Base-by-base conservation (phyloP, 1,140 invertebrate genomes). In the Sycophaga agraensis region DNA sequence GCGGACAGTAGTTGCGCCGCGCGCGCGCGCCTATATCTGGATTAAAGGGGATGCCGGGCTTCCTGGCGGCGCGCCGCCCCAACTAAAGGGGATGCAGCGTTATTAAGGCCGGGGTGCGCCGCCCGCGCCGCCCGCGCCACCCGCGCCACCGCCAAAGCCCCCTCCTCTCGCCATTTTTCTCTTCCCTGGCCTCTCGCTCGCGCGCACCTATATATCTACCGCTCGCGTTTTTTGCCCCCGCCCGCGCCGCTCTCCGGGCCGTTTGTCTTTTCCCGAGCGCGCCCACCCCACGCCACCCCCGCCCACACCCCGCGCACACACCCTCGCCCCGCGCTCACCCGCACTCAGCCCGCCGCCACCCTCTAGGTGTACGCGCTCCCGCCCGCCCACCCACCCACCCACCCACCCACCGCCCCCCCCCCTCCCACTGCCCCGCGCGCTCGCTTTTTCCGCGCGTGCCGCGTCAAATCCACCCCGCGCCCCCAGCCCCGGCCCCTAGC, bases 71-170 rank as follows among this genome's bases (percentile, higher is more conserved):
- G 67, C 66, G 65, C 66, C 67, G 71, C 74, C 72, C 63, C 67
- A 63, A 73, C 69, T 77, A 77, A 77, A 77, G 75, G 73, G 75
- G 75, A 76, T 77, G 68, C 65, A 55, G 69, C 72, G 69, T 72
- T 76, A 77, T 77, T 74, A 74, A 75, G 67, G 50, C 53, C 65
- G 60, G 31, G 31, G 59, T 17, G 48, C 31, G 31, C 31, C 31
- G 12, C 17, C 17, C 48, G 48, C 16, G 17, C 40, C 51, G 53
- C 45, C 55, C 61, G 51, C 62, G 6, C 45, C 28, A 58, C 59
- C 22, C 8, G 11, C 35, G 49, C 56, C 40, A 6, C 59, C 17
- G 5, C 28, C 35, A 45, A 51, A 34, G 57, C 56, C 59, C 58
- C 58, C 51, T 51, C 66, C 50, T 61, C 66, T 67, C 61, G 19